phyloP scores from a whole-genome alignment of 2,888 invertebrate species.

The Panopea generosa region DNA sequence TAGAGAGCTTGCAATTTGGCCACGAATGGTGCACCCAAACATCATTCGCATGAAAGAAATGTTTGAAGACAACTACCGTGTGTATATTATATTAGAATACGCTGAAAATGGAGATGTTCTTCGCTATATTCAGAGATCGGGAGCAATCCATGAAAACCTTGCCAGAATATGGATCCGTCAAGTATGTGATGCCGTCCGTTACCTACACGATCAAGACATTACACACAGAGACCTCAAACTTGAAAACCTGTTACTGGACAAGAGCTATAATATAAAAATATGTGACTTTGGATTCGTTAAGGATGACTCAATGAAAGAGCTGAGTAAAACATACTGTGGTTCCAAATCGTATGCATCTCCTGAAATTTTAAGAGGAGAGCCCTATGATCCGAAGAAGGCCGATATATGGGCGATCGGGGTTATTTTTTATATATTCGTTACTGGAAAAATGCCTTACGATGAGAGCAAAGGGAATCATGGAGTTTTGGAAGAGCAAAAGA shows the following conservation, averaged over 20 bases:
- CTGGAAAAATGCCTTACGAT: slow-evolving; percentile 86
- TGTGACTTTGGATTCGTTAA: slow-evolving; percentile 86
- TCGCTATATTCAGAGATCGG: slow-evolving; percentile 84
- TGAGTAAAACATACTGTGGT: slow-evolving; percentile 86
- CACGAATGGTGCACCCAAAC: slow-evolving; percentile 92
- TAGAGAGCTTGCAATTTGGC: slow-evolving; percentile 92
- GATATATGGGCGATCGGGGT: slow-evolving; percentile 86
- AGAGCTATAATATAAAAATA: slow-evolving; percentile 84
- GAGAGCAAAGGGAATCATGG: slow-evolving; percentile 84
- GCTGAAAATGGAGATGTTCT: slow-evolving; percentile 85
- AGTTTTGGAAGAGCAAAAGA: slow-evolving; percentile 81
- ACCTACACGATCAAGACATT: slow-evolving; percentile 85
- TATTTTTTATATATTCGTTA: slow-evolving; percentile 85
- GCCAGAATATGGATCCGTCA: slow-evolving; percentile 84
- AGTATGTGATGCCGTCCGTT: slow-evolving; percentile 83
- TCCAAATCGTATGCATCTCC: slow-evolving; percentile 86
- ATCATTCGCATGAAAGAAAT: slow-evolving; percentile 92
- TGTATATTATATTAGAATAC: slow-evolving; percentile 85
- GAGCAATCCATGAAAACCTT: slow-evolving; percentile 83
- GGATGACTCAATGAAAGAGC: slow-evolving; percentile 69
- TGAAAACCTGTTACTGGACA: slow-evolving; percentile 86
- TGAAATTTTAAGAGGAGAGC: slow-evolving; percentile 86
- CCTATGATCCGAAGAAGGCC: slow-evolving; percentile 86
- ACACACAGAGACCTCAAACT: slow-evolving; percentile 86
- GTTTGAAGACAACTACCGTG: slow-evolving; percentile 88